Evolutionary conservation across 2,888 invertebrate genomes (phyloP).

Genomic region (Pristionchus exspectatus): DNA sequence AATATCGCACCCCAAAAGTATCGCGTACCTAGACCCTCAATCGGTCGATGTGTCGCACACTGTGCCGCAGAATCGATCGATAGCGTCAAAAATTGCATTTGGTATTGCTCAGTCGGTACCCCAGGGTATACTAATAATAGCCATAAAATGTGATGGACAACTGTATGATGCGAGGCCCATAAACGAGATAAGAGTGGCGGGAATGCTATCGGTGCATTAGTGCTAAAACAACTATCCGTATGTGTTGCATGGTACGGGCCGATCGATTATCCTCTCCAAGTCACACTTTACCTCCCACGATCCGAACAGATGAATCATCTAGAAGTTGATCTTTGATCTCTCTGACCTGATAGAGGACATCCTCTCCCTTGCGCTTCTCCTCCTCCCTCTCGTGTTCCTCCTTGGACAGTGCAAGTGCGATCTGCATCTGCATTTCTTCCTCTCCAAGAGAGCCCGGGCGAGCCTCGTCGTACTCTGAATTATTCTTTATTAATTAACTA

Average conservation of each 20-base stretch:
- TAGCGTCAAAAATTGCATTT: too few species aligned
- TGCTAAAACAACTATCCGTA: neutral
- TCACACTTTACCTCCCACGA: neutral
- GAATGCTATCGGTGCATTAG: neutral
- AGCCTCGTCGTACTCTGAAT: slow-evolving; percentile 89
- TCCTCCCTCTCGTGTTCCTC: slow-evolving; percentile 99
- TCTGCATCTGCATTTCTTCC: slow-evolving; percentile 96
- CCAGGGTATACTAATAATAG: neutral
- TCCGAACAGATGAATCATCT: too few species aligned
- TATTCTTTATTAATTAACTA: neutral
- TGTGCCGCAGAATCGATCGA: too few species aligned
- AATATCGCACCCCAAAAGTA: too few species aligned
- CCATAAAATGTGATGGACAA: neutral
- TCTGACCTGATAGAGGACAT: slow-evolving; percentile 91
- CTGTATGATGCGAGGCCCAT: neutral
- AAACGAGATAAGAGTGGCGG: neutral
- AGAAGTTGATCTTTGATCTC: neutral
- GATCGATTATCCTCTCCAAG: neutral
- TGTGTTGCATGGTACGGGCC: neutral
- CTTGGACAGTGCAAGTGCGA: slow-evolving; percentile 97
- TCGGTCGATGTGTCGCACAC: too few species aligned
- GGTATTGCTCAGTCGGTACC: too few species aligned
- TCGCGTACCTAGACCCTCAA: too few species aligned
- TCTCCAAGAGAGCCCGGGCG: slow-evolving; percentile 97
- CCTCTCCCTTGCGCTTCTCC: slow-evolving; percentile 93